phyloP scores from a whole-genome alignment of 2,888 invertebrate genomes.

The Drosophila melanosoma region DNA sequence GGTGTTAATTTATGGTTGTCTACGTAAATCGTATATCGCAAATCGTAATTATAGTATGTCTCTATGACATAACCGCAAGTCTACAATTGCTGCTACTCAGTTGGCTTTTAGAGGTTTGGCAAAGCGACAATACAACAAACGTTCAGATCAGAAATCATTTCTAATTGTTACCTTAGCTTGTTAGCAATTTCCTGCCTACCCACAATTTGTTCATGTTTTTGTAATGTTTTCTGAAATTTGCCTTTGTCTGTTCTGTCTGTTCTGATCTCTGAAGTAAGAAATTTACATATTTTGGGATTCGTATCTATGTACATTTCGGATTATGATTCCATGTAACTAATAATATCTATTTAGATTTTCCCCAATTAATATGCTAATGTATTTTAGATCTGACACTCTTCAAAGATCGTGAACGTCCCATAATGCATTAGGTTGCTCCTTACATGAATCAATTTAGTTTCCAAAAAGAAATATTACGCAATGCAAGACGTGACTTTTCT shows the following conservation, averaged over 20 bases:
- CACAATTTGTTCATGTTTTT: slow-evolving; percentile 30
- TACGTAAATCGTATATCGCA: slow-evolving; percentile 50
- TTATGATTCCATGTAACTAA: neutral
- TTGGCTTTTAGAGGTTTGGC: slow-evolving; percentile 52
- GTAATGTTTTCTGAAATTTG: slow-evolving; percentile 13
- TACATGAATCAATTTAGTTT: neutral
- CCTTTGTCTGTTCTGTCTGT: slow-evolving; percentile 2
- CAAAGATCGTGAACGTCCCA: neutral
- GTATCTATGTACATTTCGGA: slow-evolving; percentile 1
- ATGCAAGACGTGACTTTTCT: neutral
- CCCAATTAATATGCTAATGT: neutral
- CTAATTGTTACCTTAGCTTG: slow-evolving; percentile 60
- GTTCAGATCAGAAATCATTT: slow-evolving; percentile 51
- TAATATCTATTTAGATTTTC: neutral
- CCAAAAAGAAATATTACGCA: slow-evolving; percentile 17
- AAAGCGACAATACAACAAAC: slow-evolving; percentile 23
- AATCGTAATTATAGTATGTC: slow-evolving; percentile 45
- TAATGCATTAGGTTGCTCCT: neutral
- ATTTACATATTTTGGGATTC: slow-evolving; percentile 1
- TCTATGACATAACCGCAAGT: slow-evolving; percentile 54
- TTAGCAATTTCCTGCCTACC: slow-evolving; percentile 72
- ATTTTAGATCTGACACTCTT: neutral
- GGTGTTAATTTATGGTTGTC: slow-evolving; percentile 78
- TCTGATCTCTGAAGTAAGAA: slow-evolving; percentile 6
- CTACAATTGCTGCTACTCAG: slow-evolving; percentile 41